These are phyloP conservation scores for Actinemys pallida DNA, from an alignment of 2,113 vertebrate species.

Conservation along the genomic window DNA sequence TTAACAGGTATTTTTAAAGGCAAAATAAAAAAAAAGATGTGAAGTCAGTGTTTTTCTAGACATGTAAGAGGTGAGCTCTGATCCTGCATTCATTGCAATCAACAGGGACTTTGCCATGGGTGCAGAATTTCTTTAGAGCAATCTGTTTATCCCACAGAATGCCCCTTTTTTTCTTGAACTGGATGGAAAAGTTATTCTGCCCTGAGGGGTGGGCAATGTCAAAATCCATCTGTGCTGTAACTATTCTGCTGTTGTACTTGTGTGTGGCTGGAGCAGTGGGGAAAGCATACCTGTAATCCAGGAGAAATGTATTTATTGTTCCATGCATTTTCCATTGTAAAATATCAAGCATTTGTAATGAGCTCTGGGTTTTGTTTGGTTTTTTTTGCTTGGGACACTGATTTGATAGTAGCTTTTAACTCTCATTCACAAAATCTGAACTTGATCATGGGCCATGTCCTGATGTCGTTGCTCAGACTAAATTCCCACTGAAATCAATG, in stretches of 20 bases:
- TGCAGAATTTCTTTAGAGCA: neutral
- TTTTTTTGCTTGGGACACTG: neutral
- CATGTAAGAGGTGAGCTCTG: neutral
- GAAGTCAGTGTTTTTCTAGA: neutral
- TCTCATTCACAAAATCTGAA: neutral
- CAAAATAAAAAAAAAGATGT: neutral
- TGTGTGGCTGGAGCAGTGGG: neutral
- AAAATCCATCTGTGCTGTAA: neutral
- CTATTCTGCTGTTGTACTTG: accelerated
- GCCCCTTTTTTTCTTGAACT: neutral
- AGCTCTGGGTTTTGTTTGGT: neutral
- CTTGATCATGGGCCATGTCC: constrained; percentile 41
- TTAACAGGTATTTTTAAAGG: constrained; percentile 6
- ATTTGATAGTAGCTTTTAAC: neutral
- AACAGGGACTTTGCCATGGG: neutral
- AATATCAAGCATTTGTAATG: constrained; percentile 30
- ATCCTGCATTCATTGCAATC: neutral
- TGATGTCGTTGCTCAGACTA: neutral
- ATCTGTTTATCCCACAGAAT: neutral
- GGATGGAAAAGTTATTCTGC: neutral
- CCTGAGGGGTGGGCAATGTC: neutral
- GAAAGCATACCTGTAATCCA: constrained; percentile 41
- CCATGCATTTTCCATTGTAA: constrained; percentile 40
- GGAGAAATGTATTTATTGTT: constrained; percentile 26
- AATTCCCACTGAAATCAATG: neutral